Percentiles rank a stretch among this genome's conserved stretches.
phyloP scores from a whole-genome alignment of 2,113 vertebrate species.

The Gallinago paraguaiae region DNA sequence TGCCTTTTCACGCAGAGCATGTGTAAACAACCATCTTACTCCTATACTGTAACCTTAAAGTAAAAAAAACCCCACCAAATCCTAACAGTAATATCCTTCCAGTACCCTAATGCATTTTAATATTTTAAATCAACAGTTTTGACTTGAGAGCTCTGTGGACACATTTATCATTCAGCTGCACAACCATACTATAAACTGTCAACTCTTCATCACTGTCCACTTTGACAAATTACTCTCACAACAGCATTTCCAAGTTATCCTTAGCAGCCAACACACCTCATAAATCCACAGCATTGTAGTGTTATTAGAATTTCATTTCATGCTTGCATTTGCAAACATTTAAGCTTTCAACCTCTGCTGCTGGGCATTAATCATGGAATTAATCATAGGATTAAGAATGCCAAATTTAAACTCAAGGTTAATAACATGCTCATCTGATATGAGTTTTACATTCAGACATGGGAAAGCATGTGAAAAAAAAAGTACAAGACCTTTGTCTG shows the following conservation, averaged over 20 bases:
- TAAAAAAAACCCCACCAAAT: not conserved
- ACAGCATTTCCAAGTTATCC: constrained; percentile 75
- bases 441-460: constrained; percentile 74
- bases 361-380: constrained; percentile 78
- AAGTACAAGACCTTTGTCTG: constrained; percentile 18
- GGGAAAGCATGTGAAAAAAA: constrained; percentile 37
- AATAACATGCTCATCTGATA: constrained; percentile 74
- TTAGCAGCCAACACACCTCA: constrained; percentile 71
- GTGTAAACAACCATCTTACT: not conserved
- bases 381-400: constrained; percentile 77
- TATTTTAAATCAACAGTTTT: constrained; percentile 35
- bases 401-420: constrained; percentile 77
- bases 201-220: constrained; percentile 61
- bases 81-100: not conserved
- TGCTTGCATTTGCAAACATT: constrained; percentile 77
- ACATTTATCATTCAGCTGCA: constrained; percentile 57
- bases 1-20: not conserved
- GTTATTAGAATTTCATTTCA: constrained; percentile 81
- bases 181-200: constrained; percentile 50
- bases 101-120: constrained; percentile 24
- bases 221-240: constrained; percentile 72
- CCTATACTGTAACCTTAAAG: not conserved
- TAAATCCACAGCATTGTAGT: constrained; percentile 75
- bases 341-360: constrained; percentile 77
- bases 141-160: constrained; percentile 16